Evolutionary conservation across 2,888 invertebrate genomes (phyloP).

Genomic region (Synanthedon formicaeformis): DNA sequence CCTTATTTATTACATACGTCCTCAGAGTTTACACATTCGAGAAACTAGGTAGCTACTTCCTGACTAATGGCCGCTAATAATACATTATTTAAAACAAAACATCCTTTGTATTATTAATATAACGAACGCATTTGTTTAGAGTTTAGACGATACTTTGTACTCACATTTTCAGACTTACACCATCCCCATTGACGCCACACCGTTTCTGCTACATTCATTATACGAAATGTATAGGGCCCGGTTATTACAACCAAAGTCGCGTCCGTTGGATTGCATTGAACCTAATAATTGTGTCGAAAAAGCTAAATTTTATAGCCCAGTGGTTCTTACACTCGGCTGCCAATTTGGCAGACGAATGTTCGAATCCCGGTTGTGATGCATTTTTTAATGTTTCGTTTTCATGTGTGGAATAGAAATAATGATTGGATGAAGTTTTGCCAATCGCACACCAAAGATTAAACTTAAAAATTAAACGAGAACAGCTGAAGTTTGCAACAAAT

Average conservation of each 20-base stretch:
- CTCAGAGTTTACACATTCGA: neutral
- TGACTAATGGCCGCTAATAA: neutral
- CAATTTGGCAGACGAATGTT: no score
- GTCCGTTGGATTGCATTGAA: conserved; percentile 83
- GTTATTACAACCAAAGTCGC: conserved; percentile 78
- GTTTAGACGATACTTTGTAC: conserved; percentile 9
- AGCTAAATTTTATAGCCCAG: no score
- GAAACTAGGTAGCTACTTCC: neutral
- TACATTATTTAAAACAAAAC: neutral
- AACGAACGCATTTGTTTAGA: neutral
- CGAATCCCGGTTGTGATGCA: no score
- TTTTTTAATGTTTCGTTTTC: no score
- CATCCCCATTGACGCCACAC: conserved; percentile 87
- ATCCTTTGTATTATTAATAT: neutral
- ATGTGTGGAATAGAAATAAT: no score
- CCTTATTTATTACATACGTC: neutral
- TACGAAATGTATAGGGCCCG: conserved; percentile 76
- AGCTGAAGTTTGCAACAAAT: no score
- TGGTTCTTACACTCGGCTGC: no score
- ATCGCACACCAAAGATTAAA: no score
- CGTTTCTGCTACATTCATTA: conserved; percentile 81
- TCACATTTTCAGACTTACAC: conserved; percentile 80
- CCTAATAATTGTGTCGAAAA: conserved; percentile 41
- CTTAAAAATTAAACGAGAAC: no score
- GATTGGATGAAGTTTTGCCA: no score